Conservation (phyloP, 2,113 vertebrate species). For the Gallinago undulata region DNA sequence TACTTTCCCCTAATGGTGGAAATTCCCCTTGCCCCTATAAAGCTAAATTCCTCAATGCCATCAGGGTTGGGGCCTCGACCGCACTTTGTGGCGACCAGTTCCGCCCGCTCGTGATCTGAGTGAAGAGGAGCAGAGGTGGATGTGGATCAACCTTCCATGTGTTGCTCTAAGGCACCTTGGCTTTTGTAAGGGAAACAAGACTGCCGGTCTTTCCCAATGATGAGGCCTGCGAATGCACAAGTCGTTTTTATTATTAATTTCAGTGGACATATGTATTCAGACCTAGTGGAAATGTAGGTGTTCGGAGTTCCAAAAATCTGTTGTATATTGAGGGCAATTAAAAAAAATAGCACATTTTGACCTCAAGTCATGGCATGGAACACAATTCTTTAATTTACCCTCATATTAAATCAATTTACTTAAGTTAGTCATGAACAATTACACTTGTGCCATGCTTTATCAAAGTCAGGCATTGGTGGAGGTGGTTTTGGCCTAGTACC, state of each 20-base stretch:
- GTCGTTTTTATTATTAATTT: background rate
- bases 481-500: background rate
- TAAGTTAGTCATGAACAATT: background rate
- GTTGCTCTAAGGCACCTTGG: rapidly evolving
- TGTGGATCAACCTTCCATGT: rapidly evolving
- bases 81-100: background rate
- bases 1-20: background rate
- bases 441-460: background rate
- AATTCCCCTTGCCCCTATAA: background rate
- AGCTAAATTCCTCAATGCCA: background rate
- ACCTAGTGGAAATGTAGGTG: background rate
- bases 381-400: background rate
- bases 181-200: background rate
- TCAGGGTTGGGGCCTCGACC: background rate
- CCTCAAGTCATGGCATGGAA: rapidly evolving
- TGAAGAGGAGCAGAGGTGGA: background rate
- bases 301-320: background rate
- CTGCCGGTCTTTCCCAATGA: background rate
- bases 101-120: rapidly evolving
- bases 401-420: background rate
- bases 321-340: background rate
- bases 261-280: background rate
- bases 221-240: background rate
- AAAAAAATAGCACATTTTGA: background rate
- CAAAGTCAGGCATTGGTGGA: background rate